Evolutionary conservation across 2,113 vertebrate genomes (phyloP).

Genomic region (Hyaena hyaena): DNA sequence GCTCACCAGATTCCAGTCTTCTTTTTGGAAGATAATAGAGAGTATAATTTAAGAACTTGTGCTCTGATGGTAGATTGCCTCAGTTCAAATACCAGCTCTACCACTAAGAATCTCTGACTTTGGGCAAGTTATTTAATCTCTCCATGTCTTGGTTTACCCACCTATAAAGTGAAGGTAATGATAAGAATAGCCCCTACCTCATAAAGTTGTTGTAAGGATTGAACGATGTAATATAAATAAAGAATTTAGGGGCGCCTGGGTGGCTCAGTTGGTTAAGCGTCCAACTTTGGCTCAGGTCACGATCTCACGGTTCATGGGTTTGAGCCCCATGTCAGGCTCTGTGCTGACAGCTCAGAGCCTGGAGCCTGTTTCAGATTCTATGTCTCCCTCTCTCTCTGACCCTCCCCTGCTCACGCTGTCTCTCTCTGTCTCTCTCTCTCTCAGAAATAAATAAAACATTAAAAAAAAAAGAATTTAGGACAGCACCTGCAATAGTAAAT

Average conservation of each 20-base stretch:
- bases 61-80: neutral
- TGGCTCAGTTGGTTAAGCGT: no score
- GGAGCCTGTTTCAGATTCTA: no score
- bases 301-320: no score
- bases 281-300: no score
- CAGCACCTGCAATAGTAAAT: neutral
- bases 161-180: neutral
- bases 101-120: neutral
- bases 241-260: neutral
- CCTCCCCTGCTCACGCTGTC: no score
- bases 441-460: no score
- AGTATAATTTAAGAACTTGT: neutral
- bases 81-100: constrained; percentile 19
- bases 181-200: neutral
- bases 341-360: no score
- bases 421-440: no score
- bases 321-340: no score
- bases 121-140: neutral
- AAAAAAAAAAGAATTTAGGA: neutral
- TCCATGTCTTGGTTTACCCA: neutral
- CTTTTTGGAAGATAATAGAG: neutral
- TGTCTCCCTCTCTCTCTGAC: no score
- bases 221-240: neutral
- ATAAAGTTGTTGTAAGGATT: neutral
- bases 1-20: neutral